A percentile compares a stretch with the other conserved stretches of the same genome.
Evolutionary conservation across 2,113 vertebrate genomes (phyloP).

Genomic region (Triplophysa rosa): DNA sequence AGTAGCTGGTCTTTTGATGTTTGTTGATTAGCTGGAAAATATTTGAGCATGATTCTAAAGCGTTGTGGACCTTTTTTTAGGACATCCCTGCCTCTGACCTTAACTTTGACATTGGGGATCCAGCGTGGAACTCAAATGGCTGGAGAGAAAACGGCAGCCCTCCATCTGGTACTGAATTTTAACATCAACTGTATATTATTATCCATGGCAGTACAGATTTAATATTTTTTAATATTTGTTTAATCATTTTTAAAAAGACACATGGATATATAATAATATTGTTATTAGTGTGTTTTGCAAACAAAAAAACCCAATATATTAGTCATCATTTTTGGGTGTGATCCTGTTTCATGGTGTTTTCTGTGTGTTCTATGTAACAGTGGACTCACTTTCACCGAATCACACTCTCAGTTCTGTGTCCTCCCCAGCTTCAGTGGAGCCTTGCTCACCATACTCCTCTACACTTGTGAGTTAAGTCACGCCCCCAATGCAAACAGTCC

Average conservation of each 20-base stretch:
- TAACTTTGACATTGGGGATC: conserved; percentile 85
- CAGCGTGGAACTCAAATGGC: conserved; percentile 76
- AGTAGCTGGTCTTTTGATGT: no score
- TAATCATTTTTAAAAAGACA: no score
- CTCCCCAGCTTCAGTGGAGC: conserved; percentile 78
- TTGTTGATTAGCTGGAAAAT: neutral
- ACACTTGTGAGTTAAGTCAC: conserved; percentile 79
- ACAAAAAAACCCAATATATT: no score
- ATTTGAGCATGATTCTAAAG: neutral
- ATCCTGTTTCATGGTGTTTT: conserved; percentile 1
- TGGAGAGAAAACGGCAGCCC: conserved; percentile 71
- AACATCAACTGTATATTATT: no score
- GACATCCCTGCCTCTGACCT: conserved; percentile 74
- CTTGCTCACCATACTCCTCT: conserved; percentile 79
- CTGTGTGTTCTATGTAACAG: conserved; percentile 67
- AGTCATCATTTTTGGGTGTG: neutral
- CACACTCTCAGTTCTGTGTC: conserved; percentile 78
- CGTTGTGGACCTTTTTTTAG: conserved; percentile 61
- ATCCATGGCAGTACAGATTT: no score
- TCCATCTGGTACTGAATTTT: conserved; percentile 74
- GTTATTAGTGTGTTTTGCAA: no score
- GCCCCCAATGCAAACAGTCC: neutral
- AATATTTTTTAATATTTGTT: neutral
- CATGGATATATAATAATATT: no score
- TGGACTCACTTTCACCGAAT: conserved; percentile 82